Evolutionary conservation across 2,113 vertebrate species (phyloP), one percentile per base, ranked within the genome.

Genomic region (Xenopus laevis): DNA sequence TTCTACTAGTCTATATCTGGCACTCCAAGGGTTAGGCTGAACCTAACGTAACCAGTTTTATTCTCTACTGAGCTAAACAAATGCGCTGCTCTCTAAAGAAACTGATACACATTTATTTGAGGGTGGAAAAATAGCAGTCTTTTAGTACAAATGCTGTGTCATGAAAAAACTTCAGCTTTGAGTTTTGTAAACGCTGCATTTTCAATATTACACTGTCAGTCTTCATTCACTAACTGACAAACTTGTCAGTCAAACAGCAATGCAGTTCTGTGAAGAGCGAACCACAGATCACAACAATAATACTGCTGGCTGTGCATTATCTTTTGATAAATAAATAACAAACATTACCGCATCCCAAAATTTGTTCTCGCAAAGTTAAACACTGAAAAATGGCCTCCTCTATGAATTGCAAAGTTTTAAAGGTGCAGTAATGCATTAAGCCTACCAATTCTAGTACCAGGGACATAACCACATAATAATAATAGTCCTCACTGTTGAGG

Each of bases 191-290:
- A 89, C 68, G 80, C 80, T 87, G 86, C 84, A 17, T 80, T 90
- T 90, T 87, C 86, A 87, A 87, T 90, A 91, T 90, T 82, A 79
- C 58, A 60, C 71, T 89, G 87, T 88, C 87, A 89, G 82, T 90
- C 86, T 91, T 90, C 90, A 91, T 92, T 89, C 86, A 89, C 76
- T 83, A 81, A 83, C 82, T 89, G 89, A 88, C 86, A 90, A 83
- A 80, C 77, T 33, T 90, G 86, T 89, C 89, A 90, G 78, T 92
- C 86, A 89, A 84, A 82, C 58, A 74, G 81, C 83, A 90, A 88
- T 89, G 83, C 84, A 84, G 82, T 88, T 89, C 88, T 82, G 77
- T 82, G 75, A 85, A 83, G 86, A 81, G 84, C 88, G 83, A 88
- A 87, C 84, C 86, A 82, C 86, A 84, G 81, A 89, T 85, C 86